Evolutionary conservation across 1,140 invertebrate genomes (phyloP), one percentile per base, ranked within the genome.

Genomic region (Diprion similis): DNA sequence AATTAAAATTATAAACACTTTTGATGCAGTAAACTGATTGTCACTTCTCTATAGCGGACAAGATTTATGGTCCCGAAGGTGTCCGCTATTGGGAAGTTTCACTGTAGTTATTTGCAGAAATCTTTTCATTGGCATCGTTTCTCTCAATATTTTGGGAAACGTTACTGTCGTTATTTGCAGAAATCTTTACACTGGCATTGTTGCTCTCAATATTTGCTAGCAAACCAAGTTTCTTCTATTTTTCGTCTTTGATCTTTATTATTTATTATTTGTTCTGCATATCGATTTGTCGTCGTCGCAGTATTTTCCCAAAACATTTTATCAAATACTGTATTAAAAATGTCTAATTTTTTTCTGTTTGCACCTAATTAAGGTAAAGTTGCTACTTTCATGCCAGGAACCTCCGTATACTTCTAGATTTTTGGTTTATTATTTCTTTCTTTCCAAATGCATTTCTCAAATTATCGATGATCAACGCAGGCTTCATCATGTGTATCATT

Each of bases 141-240:
- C 72, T 47, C 70, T 11, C 15, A 72, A 77, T 75, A 72, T 77
- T n/a, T 37, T 37, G 24, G 24, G 24, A 37, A 37, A 6, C 6
- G 2, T 37, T 6, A 37, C 2, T 37, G 24, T 37, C 47, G 59
- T 70, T 6, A 74, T 74, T 75, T 74, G 72, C 10, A 70, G 19
- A 72, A 70, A 74, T 74, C 67, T 74, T 46, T 1, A 71, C 11
- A 76, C 1, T 46, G 67, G 73, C 71, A 77, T 77, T 48, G 1
- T 6, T 75, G 72, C 72, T 47, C 70, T 11, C 15, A 72, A 77
- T 75, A 72, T 77, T n/a, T n/a, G n/a, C n/a, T n/a, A n/a, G n/a
- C n/a, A 0, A 74, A 45, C 70, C 48, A 75, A 71, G 68, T 75
- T 46, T 77, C 68, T 45, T 77, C 67, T 19, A 77, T 72, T 77